A percentile compares a stretch with the other conserved stretches of the same genome.
These are phyloP conservation scores for Pterobdella sp. DNA, from an alignment of 2,888 invertebrate species.

Conservation along the genomic window DNA sequence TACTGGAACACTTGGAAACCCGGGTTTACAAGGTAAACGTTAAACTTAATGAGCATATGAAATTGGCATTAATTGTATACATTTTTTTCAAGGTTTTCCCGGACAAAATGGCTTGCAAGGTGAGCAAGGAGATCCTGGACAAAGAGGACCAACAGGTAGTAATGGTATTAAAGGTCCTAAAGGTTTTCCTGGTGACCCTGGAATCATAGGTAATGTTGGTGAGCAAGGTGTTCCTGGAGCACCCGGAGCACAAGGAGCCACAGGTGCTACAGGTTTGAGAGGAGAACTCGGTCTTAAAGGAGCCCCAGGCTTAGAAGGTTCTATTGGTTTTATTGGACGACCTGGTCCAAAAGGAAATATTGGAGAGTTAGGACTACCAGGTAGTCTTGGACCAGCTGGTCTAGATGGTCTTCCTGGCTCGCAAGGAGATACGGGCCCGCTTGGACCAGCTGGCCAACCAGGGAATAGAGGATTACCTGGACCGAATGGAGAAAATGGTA, in stretches of 20 bases:
- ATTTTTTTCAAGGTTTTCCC: background rate
- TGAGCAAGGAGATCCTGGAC: constrained; percentile 5
- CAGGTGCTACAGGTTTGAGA: background rate
- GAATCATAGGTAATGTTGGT: background rate
- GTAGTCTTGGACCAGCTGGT: background rate
- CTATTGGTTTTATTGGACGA: background rate
- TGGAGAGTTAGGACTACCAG: background rate
- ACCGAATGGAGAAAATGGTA: background rate
- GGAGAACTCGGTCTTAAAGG: background rate
- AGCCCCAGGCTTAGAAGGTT: background rate
- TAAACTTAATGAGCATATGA: background rate
- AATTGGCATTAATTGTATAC: background rate
- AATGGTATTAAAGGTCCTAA: background rate
- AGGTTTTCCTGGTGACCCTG: constrained; percentile 11
- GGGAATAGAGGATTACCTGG: background rate
- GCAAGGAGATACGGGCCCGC: constrained; percentile 2
- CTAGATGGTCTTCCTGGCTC: background rate
- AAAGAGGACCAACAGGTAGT: background rate
- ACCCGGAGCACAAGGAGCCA: background rate
- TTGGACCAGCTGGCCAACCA: background rate
- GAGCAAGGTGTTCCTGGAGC: background rate
- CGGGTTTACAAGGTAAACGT: constrained; percentile 3
- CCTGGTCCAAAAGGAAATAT: background rate
- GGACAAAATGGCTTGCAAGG: background rate
- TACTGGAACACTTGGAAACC: constrained; percentile 6